These are phyloP conservation scores for Bemisia tabaci DNA, from an alignment of 1,140 invertebrate genomes.

Conservation along the genomic window DNA sequence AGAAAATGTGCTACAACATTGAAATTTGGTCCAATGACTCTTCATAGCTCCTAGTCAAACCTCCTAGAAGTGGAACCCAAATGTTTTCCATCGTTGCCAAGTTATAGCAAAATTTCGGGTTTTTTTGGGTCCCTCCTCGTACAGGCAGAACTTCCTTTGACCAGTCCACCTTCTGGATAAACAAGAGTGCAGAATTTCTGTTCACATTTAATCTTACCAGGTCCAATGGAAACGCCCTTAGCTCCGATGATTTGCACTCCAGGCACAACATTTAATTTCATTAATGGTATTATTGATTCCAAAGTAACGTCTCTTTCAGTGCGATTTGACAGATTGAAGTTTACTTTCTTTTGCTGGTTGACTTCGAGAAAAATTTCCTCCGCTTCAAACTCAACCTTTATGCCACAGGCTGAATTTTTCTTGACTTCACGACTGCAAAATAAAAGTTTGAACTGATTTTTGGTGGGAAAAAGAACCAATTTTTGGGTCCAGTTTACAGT, in stretches of 20 bases:
- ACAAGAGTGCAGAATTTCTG: too few species aligned
- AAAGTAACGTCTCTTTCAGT: not conserved
- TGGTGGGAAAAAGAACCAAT: too few species aligned
- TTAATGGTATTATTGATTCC: not conserved
- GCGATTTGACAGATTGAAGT: not conserved
- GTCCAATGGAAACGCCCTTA: not conserved
- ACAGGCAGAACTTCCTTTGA: too few species aligned
- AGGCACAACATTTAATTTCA: not conserved
- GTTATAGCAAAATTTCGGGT: not conserved
- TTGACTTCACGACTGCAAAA: not conserved
- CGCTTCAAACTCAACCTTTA: not conserved
- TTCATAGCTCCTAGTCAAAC: not conserved
- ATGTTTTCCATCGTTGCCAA: not conserved
- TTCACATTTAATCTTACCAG: not conserved
- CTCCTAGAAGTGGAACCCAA: not conserved
- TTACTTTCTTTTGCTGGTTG: not conserved
- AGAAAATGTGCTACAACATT: too few species aligned
- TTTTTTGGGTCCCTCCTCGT: too few species aligned
- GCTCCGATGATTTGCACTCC: not conserved
- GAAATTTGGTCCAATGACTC: too few species aligned
- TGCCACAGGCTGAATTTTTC: not conserved
- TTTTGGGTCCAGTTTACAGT: too few species aligned
- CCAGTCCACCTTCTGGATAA: too few species aligned
- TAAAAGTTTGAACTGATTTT: too few species aligned
- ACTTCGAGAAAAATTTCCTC: not conserved